Base-by-base conservation (phyloP, 64 coral and sea anemone genomes). In the Acropora tenuis region DNA sequence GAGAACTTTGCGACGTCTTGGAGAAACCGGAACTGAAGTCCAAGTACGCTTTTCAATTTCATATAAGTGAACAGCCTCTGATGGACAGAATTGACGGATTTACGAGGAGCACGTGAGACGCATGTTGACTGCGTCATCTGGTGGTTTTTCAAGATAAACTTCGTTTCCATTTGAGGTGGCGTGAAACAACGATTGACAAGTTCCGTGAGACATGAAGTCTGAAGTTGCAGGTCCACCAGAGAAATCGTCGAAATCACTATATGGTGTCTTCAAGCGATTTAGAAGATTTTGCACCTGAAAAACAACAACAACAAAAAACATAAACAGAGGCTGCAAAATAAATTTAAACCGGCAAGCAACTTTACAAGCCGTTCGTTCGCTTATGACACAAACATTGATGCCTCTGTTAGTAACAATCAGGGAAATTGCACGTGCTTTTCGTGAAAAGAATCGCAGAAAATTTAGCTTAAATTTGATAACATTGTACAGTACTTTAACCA, bases 71-170 rank as follows among this genome's bases (percentile, higher is more conserved):
- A 30, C 30, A 55, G 5, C 4, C 10, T 10, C 52, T 55, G 5
- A 10, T 55, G 10, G 52, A 55, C 6, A 55, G 52, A 7, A 10
- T 10, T 7, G 6, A 18, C 18, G 4, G 60, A 84, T 69, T 84
- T 96, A 96, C 19, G 95, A 93, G 45, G 95, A 96, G 93, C 95
- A 96, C 71, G 95, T 82, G 47, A 96, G 91, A 52, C 83, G 84
- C 84, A 96, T 87, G 58, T 96, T 92, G 42, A 93, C 44, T 79
- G 81, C 88, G 80, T 88, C 89, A 45, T 90, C 92, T 16, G 95
- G 91, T 68, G 91, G 88, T 76, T 90, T 93, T 41, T 82, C 93
- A 44, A 80, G 91, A 76, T 80, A 93, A 50, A 53, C 67, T 9
- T 77, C 30, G 2, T 13, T 15, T 42, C 10, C 43, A 59, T 55